Conservation (phyloP, 1,140 invertebrate genomes). For the Pseudomyrmex dendroicus region DNA sequence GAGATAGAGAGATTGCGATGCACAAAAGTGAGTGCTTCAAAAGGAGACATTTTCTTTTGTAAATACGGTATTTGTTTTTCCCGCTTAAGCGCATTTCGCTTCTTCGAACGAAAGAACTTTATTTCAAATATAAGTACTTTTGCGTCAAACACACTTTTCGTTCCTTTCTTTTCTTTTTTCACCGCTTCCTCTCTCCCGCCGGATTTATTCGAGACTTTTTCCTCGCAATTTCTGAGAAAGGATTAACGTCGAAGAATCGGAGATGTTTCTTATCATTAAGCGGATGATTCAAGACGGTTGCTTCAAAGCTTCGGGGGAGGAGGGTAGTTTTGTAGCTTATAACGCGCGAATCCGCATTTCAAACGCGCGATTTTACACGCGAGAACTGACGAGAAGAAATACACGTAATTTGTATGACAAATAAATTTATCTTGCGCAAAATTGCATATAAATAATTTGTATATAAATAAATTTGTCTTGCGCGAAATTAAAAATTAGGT, state of each 20-base stretch:
- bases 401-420: too few species aligned
- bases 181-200: not conserved
- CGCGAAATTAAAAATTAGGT: not conserved
- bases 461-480: too few species aligned
- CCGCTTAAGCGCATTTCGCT: not conserved
- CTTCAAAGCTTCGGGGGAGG: not conserved
- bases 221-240: slow-evolving; percentile 3
- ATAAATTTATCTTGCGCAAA: too few species aligned
- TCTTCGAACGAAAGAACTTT: not conserved
- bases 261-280: not conserved
- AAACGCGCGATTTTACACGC: not conserved
- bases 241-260: slow-evolving; percentile 25
- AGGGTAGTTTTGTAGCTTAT: slow-evolving; percentile 22
- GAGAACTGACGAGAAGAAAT: too few species aligned
- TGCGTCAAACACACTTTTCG: not conserved
- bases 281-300: not conserved
- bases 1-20: too few species aligned
- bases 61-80: not conserved
- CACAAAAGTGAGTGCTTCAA: too few species aligned
- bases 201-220: slow-evolving; percentile 18
- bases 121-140: not conserved
- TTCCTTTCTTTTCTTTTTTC: not conserved
- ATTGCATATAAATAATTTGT: too few species aligned
- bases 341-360: slow-evolving; percentile 4
- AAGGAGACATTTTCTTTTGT: not conserved